Conservation (phyloP, 2,888 invertebrate species). For the Drosophila nr. perissopoda region DNA sequence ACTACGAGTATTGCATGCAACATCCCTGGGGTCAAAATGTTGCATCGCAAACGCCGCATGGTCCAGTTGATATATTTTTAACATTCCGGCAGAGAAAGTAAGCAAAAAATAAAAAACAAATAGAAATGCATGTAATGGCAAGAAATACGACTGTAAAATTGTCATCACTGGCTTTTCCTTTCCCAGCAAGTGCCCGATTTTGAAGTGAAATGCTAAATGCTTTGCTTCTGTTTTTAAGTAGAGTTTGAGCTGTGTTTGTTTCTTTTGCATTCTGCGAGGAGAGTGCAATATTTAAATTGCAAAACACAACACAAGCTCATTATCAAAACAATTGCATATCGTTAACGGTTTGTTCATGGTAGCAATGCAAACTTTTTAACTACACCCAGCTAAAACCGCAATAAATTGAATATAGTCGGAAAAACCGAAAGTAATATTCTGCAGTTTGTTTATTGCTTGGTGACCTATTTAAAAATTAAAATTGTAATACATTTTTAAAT, state of each 20-base stretch:
- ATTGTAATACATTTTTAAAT: too few relatives aligned
- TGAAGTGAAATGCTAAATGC: slow-evolving; percentile 4
- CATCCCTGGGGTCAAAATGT: slow-evolving; percentile 26
- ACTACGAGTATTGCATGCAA: background rate
- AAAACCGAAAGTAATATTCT: background rate
- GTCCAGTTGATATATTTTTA: slow-evolving; percentile 28
- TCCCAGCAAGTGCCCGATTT: background rate
- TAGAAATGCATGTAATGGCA: background rate
- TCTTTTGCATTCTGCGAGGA: too few relatives aligned
- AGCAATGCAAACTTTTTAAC: background rate
- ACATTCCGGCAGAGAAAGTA: slow-evolving; percentile 1
- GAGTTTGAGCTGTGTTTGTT: background rate
- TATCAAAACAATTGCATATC: background rate
- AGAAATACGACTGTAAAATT: slow-evolving; percentile 5
- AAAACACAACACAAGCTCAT: background rate
- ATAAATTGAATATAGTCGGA: background rate
- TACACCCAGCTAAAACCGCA: background rate
- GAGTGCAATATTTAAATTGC: background rate
- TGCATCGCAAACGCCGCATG: slow-evolving; percentile 26
- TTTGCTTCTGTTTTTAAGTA: background rate
- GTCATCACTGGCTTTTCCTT: background rate
- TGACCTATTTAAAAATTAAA: too few relatives aligned
- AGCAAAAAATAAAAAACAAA: background rate
- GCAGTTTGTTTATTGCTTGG: background rate
- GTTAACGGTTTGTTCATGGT: background rate